Conservation (phyloP, 2,797 vertebrate species). For the Vipera latastei region DNA sequence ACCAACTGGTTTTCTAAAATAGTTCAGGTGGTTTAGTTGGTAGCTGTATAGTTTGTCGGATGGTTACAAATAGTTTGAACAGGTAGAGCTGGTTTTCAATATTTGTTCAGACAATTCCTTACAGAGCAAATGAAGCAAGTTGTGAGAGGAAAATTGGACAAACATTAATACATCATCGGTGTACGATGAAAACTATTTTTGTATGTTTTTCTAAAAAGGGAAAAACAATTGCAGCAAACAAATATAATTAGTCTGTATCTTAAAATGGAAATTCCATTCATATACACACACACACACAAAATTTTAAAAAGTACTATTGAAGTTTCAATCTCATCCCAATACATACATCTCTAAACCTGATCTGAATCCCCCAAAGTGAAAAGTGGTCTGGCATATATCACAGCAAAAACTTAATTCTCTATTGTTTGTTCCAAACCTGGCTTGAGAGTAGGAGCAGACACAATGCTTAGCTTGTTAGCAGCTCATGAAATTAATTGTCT, state of each 20-base stretch:
- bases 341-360: conserved; percentile 9
- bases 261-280: not conserved
- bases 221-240: not conserved
- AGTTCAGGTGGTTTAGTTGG: not conserved
- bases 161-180: not conserved
- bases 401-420: not conserved
- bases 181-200: not conserved
- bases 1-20: not conserved
- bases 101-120: not conserved
- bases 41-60: not conserved
- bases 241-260: conserved; percentile 2
- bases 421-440: conserved; percentile 5
- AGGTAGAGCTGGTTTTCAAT: not conserved
- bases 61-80: not conserved
- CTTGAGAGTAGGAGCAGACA: not conserved
- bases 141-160: not conserved
- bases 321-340: not conserved
- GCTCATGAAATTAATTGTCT: not conserved
- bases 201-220: not conserved
- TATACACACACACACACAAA: not conserved
- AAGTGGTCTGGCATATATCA: not conserved
- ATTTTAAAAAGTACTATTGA: not conserved
- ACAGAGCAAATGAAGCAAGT: not conserved
- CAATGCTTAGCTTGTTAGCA: not conserved
- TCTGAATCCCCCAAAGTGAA: not conserved